Percentiles rank a stretch among this genome's conserved stretches.
Conservation (phyloP, 2,888 invertebrate genomes). For the Scaptodrosophila latifasciaeformis region DNA sequence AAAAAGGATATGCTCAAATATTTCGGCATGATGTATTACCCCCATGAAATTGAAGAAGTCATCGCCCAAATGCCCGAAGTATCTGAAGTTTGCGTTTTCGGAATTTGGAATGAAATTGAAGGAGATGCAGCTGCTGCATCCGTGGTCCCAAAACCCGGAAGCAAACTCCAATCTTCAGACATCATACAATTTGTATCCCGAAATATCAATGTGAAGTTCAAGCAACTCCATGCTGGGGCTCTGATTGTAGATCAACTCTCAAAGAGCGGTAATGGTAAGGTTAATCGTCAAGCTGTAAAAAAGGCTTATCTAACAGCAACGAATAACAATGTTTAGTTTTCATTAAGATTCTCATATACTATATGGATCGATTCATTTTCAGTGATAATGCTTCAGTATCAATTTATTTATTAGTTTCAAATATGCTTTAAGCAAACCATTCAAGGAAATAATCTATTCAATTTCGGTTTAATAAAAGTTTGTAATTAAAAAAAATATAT, state of each 20-base stretch:
- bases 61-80: conserved; percentile 67
- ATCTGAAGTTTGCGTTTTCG: conserved; percentile 67
- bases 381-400: no score
- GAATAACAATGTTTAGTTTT: no score
- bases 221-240: conserved; percentile 70
- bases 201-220: conserved; percentile 62
- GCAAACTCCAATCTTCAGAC: conserved; percentile 60
- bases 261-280: conserved; percentile 69
- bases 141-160: conserved; percentile 56
- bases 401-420: no score
- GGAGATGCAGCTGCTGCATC: conserved; percentile 72
- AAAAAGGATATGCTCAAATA: conserved; percentile 68
- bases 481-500: no score
- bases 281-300: conserved; percentile 61
- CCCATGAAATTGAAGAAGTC: conserved; percentile 69
- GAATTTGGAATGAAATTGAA: conserved; percentile 66
- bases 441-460: no score
- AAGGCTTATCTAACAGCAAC: no score
- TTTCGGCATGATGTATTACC: conserved; percentile 67
- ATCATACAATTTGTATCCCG: conserved; percentile 66
- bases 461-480: no score
- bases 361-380: no score
- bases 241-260: conserved; percentile 67
- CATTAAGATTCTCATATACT: no score
- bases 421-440: no score